Conservation (phyloP, 2,797 vertebrate species). For the Florisuga fusca region DNA sequence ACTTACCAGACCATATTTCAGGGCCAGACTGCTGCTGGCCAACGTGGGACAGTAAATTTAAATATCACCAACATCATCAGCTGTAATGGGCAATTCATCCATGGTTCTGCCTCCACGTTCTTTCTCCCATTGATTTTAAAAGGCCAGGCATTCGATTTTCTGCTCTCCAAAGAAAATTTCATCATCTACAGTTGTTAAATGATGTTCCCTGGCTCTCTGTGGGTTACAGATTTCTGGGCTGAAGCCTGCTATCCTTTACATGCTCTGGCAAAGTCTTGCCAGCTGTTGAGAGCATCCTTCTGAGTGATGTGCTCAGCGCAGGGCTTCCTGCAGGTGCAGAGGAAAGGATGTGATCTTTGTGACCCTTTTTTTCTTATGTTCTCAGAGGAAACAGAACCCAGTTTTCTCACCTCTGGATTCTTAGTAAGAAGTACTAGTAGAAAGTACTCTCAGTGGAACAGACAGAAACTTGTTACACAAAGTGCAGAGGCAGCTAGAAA, state of each 20-base stretch:
- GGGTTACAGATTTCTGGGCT: not conserved
- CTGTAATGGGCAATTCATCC: not conserved
- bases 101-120: accelerated
- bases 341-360: not conserved
- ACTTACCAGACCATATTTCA: not conserved
- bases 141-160: not conserved
- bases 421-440: not conserved
- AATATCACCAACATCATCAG: not conserved
- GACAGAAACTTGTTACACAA: not conserved
- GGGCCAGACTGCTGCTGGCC: not conserved
- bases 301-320: not conserved
- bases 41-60: not conserved
- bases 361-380: not conserved
- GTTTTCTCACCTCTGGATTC: accelerated
- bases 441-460: not conserved
- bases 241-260: not conserved
- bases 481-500: not conserved
- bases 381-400: not conserved
- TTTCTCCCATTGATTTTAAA: not conserved
- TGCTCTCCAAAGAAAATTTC: not conserved
- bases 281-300: not conserved
- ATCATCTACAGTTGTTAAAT: not conserved
- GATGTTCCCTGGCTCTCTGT: not conserved
- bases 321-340: not conserved
- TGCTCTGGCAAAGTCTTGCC: not conserved